Evolutionary conservation across 2,888 invertebrate genomes (phyloP), one percentile per base, ranked within the genome.

Genomic region (Zootermopsis nevadensis): DNA sequence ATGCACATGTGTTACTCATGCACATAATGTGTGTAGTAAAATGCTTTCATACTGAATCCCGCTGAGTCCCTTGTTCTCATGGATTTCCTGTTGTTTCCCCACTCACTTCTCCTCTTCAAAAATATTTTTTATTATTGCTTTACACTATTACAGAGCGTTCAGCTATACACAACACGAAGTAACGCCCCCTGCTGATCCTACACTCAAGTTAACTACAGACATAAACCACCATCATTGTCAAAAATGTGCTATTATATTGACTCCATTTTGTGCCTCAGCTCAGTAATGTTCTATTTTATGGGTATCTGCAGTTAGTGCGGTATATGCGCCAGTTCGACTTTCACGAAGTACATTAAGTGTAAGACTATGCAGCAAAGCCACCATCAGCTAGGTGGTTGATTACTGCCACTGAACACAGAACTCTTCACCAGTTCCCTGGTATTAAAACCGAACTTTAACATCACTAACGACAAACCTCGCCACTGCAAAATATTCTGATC

Each of bases 71-170:
- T 74, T 74, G 38, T 74, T 33, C 22, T 74, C 22, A 38, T 74
- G 74, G 35, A 6, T 74, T n/a, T 74, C 74, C 74, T 38, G 38
- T 22, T 74, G 24, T 35, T 74, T 38, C 38, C 74, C 30, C 60
- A 60, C n/a, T 60, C n/a, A 60, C n/a, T 2, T 12, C 60, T 27
- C 60, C 60, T n/a, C 33, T n/a, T 12, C 74, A 6, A 1, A 3
- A 74, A 74, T 6, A 12, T 15, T 35, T 72, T 35, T 74, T 74
- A 24, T 74, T 74, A 33, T 74, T 35, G 7, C 24, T 74, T 38
- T 74, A 74, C 74, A 74, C 12, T 74, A 74, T 74, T 74, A 38
- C 74, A 74, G 35, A 74, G 24, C 74, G 74, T 74, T 74, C 74
- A 74, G 38, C 22, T 33, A 31, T 27, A 69, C 69, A 69, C 31